These are phyloP conservation scores for Leucoraja erinaceus DNA, from an alignment of 2,113 vertebrate genomes.

Conservation along the genomic window DNA sequence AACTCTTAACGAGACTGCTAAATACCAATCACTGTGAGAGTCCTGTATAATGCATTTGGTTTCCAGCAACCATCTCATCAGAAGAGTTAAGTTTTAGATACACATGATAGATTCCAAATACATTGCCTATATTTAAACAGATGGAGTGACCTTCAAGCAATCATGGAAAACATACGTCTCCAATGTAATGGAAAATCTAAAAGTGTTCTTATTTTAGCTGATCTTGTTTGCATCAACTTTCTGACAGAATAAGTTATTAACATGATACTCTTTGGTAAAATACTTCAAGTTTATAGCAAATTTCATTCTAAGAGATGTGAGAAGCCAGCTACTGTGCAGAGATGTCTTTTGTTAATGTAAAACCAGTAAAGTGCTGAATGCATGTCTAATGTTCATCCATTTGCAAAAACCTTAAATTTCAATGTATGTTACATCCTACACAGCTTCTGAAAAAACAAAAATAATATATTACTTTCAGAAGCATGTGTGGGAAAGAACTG, in stretches of 20 bases:
- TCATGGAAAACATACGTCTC: not conserved
- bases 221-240: not conserved
- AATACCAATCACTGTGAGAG: not conserved
- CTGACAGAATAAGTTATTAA: conserved; percentile 10
- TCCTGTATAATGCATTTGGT: not conserved
- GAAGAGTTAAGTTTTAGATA: not conserved
- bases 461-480: not conserved
- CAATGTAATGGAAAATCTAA: conserved; percentile 16
- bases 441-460: not conserved
- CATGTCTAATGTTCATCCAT: not conserved
- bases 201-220: not conserved
- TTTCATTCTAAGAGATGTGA: not conserved
- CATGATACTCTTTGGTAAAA: not conserved
- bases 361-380: not conserved
- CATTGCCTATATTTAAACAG: not conserved
- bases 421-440: not conserved
- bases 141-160: conserved; percentile 11
- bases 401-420: not conserved
- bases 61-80: not conserved
- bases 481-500: too few species aligned
- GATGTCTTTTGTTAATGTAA: not conserved
- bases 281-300: not conserved
- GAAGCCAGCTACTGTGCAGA: too few species aligned
- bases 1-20: not conserved
- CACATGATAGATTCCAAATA: not conserved